Percentiles rank a stretch among this genome's conserved stretches.
Evolutionary conservation across 2,113 vertebrate genomes (phyloP).

Genomic region (Ranitomeya variabilis): DNA sequence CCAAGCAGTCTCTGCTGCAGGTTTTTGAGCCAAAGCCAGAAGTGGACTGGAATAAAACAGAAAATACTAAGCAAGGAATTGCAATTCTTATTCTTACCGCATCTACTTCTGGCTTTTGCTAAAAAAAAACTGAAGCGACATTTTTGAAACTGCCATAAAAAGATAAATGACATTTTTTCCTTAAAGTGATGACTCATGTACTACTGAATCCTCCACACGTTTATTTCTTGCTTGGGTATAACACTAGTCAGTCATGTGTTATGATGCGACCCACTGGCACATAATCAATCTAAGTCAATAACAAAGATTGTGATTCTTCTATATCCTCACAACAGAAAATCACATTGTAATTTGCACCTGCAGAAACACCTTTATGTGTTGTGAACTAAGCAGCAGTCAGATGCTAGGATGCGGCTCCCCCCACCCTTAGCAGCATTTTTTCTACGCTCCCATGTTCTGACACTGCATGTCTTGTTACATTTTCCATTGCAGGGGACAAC

Average conservation of each 20-base stretch:
- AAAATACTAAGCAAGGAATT: no score
- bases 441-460: conserved; percentile 35
- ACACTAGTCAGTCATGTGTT: not conserved
- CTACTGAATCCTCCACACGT: not conserved
- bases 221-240: not conserved
- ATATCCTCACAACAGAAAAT: not conserved
- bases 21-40: no score
- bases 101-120: no score
- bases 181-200: not conserved
- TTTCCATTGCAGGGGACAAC: conserved; percentile 43
- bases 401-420: conserved; percentile 14
- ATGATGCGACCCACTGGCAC: not conserved
- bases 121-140: no score
- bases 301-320: not conserved
- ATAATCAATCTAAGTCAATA: not conserved
- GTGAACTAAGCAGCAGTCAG: not conserved
- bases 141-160: no score
- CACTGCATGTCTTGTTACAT: conserved; percentile 51
- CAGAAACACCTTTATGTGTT: conserved; percentile 20
- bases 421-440: conserved; percentile 11
- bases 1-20: no score
- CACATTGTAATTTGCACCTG: conserved; percentile 11
- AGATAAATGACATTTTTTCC: not conserved
- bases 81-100: no score
- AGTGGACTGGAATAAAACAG: no score